A percentile compares a stretch with the other conserved stretches of the same genome.
These are phyloP conservation scores for Armadillidium nasatum DNA, from an alignment of 1,140 invertebrate species.

Conservation along the genomic window DNA sequence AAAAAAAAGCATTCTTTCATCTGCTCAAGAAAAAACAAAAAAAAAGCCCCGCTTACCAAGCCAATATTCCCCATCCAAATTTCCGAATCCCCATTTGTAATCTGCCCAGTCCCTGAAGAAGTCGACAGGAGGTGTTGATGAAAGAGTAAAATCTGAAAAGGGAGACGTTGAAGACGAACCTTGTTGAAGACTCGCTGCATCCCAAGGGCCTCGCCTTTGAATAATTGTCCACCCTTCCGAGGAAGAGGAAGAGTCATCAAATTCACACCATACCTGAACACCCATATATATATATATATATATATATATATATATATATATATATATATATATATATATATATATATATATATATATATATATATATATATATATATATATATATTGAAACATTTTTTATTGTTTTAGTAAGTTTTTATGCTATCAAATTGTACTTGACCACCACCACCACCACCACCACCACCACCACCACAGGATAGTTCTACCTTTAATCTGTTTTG, in stretches of 20 bases:
- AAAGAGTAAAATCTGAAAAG: background rate
- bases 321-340: slow-evolving; percentile 12
- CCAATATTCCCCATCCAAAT: slow-evolving; percentile 61
- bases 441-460: no score
- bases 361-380: no score
- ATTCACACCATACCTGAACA: background rate
- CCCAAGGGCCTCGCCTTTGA: background rate
- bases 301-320: slow-evolving; percentile 15
- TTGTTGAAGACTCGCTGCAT: background rate
- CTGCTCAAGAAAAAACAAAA: no score
- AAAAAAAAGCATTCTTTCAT: no score
- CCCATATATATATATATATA: background rate
- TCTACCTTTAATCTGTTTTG: no score
- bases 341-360: background rate
- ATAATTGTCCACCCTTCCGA: background rate
- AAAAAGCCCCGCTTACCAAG: slow-evolving; percentile 52
- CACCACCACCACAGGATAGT: no score
- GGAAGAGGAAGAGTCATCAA: background rate
- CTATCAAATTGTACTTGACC: no score
- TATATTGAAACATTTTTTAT: no score
- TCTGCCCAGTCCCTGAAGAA: slow-evolving; percentile 63
- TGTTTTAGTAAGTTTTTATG: background rate
- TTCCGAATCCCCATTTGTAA: slow-evolving; percentile 63
- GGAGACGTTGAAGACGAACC: background rate
- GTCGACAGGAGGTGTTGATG: slow-evolving; percentile 46